Evolutionary conservation across 2,113 vertebrate species (phyloP), one percentile per base, ranked within the genome.

Genomic region (Hydropotes inermis): DNA sequence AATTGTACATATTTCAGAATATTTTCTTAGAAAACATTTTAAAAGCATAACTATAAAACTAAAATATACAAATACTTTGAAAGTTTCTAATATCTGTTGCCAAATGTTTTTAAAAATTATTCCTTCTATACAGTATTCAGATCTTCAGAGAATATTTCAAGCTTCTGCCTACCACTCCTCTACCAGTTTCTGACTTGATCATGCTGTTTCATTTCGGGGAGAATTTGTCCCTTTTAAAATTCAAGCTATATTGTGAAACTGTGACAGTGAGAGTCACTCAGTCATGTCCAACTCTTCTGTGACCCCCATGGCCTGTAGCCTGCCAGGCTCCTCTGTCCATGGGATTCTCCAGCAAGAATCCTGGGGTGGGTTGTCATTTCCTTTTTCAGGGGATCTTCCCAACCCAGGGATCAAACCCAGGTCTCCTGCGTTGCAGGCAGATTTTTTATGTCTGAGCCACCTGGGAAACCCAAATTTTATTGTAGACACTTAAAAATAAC

Each of bases 131-230:
- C 19, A 52, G 25, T 39, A 30, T 52, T 95, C 25, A 57, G 10
- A 13, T 93, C 88, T 90, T 95, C 64, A 96, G 60, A 76, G 28
- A 92, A 58, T 67, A 97, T 11, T 92, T 92, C 19, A 36, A 52
- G 6, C 23, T 74, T 81, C 16, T 82, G 36, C 33, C 55, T 55
- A 25, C 10, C 57, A 39, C 0, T 79, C 11, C 36, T 76, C 55
- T 39, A 6, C 61, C 87, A 43, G 16, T 28, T 54, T 91, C 12
- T 93, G 9, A n/a, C 23, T 97, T 88, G 45, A 85, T 90, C 19
- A 36, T 30, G 15, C 33, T 39, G n/a, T 57, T 91, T 45, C 23
- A 54, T 19, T 52, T 47, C 50, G 23, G 30, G 7, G 17, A 47
- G 28, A 45, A 6, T 57, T 36, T 91, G 17, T 82, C 27, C 16